A percentile compares a stretch with the other conserved stretches of the same genome.
Evolutionary conservation across 2,797 vertebrate genomes (phyloP).

Genomic region (Carcharodon carcharias): DNA sequence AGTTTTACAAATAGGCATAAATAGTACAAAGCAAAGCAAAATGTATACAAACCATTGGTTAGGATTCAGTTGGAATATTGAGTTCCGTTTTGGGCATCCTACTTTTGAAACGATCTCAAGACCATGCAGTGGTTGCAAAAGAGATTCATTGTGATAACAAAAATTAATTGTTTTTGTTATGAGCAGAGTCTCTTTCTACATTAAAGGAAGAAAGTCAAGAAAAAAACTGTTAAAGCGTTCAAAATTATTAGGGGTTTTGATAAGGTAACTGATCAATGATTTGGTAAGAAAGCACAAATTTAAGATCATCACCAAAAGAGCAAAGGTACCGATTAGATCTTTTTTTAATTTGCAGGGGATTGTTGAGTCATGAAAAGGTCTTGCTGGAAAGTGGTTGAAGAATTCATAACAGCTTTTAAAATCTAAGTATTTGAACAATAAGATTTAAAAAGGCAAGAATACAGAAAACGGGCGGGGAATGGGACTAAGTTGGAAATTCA

Average conservation of each 20-base stretch:
- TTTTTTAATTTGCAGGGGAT: not conserved
- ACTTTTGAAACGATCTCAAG: not conserved
- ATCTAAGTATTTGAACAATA: not conserved
- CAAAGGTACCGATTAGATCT: not conserved
- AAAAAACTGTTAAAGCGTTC: not conserved
- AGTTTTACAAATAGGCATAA: not conserved
- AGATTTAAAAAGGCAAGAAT: not conserved
- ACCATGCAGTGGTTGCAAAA: not conserved
- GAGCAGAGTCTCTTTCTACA: not conserved
- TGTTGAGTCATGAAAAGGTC: not conserved
- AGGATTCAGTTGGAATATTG: not conserved
- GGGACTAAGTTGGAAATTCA: slow-evolving; percentile 20
- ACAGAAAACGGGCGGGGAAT: not conserved
- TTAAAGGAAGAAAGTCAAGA: not conserved
- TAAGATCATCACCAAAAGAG: not conserved
- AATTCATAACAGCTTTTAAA: not conserved
- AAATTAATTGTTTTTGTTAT: not conserved
- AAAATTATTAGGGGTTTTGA: not conserved
- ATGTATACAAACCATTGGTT: not conserved
- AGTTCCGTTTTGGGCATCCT: not conserved
- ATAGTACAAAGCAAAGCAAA: not conserved
- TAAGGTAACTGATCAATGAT: not conserved
- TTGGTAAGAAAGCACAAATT: not conserved
- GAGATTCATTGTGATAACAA: not conserved
- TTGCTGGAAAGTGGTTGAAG: not conserved